These are phyloP conservation scores for Ferdinandea cuprea DNA, from an alignment of 2,888 invertebrate species.

Conservation along the genomic window DNA sequence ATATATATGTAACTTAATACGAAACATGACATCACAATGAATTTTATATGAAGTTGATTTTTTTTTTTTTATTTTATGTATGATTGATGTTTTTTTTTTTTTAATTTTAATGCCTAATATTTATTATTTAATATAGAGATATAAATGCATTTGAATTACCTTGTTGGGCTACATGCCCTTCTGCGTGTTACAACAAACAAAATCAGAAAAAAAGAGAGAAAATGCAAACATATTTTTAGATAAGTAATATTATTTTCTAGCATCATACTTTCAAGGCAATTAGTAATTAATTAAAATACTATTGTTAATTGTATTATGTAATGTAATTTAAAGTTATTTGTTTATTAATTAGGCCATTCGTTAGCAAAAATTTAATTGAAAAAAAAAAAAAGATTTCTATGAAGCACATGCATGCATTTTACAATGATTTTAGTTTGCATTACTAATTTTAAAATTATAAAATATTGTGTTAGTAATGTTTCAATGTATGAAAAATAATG, in stretches of 20 bases:
- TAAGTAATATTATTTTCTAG: conserved; percentile 69
- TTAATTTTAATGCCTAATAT: conserved; percentile 8
- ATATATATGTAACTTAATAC: background rate
- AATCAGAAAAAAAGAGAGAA: conserved; percentile 75
- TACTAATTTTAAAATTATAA: conserved; percentile 13
- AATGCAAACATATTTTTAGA: conserved; percentile 70
- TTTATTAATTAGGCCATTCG: conserved; percentile 6
- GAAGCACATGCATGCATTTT: conserved; percentile 36
- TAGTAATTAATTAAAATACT: conserved; percentile 23
- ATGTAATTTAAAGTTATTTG: background rate
- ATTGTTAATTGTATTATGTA: conserved; percentile 21
- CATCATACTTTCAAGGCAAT: conserved; percentile 65
- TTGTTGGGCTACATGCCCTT: conserved; percentile 87
- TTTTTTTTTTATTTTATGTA: background rate
- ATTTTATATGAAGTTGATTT: conserved; percentile 3
- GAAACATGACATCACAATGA: conserved; percentile 36
- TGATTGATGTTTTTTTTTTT: conserved; percentile 14
- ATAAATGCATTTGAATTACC: conserved; percentile 82
- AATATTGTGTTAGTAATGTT: conserved; percentile 22
- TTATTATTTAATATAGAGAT: no score
- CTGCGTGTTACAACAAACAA: conserved; percentile 80
- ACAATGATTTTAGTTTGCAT: conserved; percentile 25
- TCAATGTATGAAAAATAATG: background rate
- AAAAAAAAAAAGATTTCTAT: conserved; percentile 8
- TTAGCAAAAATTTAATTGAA: conserved; percentile 25